Conservation (phyloP, 1,140 invertebrate genomes). For the Nylanderia fulva region DNA sequence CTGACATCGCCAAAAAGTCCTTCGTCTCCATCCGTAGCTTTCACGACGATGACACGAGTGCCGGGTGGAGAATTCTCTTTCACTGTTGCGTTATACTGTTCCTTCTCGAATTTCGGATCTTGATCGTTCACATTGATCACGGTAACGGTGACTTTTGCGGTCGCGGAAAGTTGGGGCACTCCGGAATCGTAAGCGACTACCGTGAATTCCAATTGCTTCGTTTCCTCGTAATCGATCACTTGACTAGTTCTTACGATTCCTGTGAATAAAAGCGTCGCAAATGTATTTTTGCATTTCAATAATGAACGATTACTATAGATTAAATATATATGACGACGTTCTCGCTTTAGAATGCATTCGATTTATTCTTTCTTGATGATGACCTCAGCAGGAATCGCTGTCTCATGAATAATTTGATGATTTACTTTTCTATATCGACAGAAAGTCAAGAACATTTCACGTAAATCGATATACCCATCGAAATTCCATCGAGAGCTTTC, state of each 20-base stretch:
- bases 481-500: background rate
- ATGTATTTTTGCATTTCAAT: background rate
- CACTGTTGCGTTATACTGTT: constrained; percentile 90
- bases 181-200: constrained; percentile 94
- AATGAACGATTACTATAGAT: constrained; percentile 4
- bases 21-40: constrained; percentile 91
- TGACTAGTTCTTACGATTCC: constrained; percentile 93
- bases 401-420: background rate
- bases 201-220: constrained; percentile 91
- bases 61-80: constrained; percentile 91
- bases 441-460: background rate
- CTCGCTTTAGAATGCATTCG: background rate
- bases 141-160: constrained; percentile 91
- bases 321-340: background rate
- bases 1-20: constrained; percentile 90
- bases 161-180: constrained; percentile 91
- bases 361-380: background rate
- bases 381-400: too few species aligned
- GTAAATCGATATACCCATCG: constrained; percentile 8
- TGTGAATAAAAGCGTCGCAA: constrained; percentile 62
- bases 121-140: constrained; percentile 96
- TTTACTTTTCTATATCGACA: background rate
- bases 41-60: constrained; percentile 89
- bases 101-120: constrained; percentile 91
- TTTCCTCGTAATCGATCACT: constrained; percentile 93